Evolutionary conservation across 2,113 vertebrate genomes (phyloP), one percentile per base, ranked within the genome.

Genomic region (Otus sunia): DNA sequence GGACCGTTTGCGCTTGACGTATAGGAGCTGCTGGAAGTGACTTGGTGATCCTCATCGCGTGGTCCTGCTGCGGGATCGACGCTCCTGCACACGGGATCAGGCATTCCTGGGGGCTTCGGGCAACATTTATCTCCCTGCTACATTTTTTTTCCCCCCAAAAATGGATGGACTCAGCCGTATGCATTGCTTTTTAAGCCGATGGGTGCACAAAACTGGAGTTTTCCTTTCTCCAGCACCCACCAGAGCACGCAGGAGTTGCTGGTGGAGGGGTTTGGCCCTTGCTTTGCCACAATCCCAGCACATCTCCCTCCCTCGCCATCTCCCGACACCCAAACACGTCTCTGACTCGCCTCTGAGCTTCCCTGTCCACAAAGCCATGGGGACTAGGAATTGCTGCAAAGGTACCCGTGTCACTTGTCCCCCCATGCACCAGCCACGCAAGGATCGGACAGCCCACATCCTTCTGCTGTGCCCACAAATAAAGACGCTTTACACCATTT

Each of bases 81-180:
- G 66, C 41, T 73, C 32, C 68, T 37, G 62, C 43, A 7, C 20
- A 2, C 0, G 0, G 71, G 11, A 60, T 19, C 0, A 1, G 52
- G 47, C 10, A 1, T 75, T 71, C 39, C 53, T 0, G 0, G 5
- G 8, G 52, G 8, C 22, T 74, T 43, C 2, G 4, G 36, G 17
- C 15, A 30, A 8, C 32, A 10, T 58, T 71, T 30, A n/a, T 36
- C 59, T 58, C 52, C 41, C 18, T 0, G 2, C 17, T 39, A 13
- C 3, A 4, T 2, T 14, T 30, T 50, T 3, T 6, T 13, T 1
- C 12, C 12, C 20, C 5, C 4, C 0, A 14, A 4, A 41, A 86
- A 45, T 16, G 15, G 16, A 11, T 1, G 10, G n/a, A 39, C 55
- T 75, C 26, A 74, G 74, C n/a, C 30, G 34, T 0, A 0, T 8